phyloP scores from a whole-genome alignment of 1,140 invertebrate species.

The Diachasma alloeum region DNA sequence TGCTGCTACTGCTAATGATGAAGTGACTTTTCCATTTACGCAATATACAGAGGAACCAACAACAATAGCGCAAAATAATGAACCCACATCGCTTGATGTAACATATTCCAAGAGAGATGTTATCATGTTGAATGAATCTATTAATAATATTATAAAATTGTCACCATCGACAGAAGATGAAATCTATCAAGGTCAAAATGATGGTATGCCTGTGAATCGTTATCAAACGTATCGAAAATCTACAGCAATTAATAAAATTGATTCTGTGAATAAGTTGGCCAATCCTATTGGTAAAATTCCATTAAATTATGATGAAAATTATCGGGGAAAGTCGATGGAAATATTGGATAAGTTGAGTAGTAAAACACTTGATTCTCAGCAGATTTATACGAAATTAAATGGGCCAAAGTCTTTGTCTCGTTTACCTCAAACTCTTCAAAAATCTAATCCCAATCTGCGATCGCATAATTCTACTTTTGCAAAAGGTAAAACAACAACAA shows the following conservation, averaged over 20 bases:
- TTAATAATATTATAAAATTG: background rate
- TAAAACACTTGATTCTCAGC: background rate
- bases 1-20: background rate
- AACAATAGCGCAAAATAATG: background rate
- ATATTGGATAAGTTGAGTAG: background rate
- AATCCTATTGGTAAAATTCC: background rate
- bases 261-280: background rate
- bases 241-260: background rate
- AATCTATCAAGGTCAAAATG: background rate
- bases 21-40: background rate
- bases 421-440: conserved; percentile 56
- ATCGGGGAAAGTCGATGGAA: conserved; percentile 10
- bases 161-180: background rate
- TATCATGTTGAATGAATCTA: background rate
- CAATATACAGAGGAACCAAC: background rate
- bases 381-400: conserved; percentile 27
- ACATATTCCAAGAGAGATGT: background rate
- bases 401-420: conserved; percentile 47
- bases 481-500: conserved; percentile 32
- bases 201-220: background rate
- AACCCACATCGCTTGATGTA: background rate
- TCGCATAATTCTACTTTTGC: background rate
- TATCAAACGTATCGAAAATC: conserved; percentile 44
- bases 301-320: background rate
- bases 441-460: conserved; percentile 60